phyloP scores from a whole-genome alignment of 2,797 vertebrate species.

The Aratinga solstitialis region DNA sequence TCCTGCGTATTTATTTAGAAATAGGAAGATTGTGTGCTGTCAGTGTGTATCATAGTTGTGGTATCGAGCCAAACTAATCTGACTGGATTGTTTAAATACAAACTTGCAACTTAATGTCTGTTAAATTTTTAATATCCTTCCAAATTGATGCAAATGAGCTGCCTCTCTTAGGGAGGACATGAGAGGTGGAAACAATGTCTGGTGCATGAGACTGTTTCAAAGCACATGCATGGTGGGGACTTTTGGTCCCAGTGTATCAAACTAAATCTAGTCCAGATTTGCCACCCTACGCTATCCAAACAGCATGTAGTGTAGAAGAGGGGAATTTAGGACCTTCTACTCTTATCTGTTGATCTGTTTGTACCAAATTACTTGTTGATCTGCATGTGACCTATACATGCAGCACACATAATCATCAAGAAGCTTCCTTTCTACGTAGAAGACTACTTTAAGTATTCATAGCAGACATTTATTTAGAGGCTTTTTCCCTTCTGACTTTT shows the following conservation, averaged over 20 bases:
- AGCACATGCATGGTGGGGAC: not conserved
- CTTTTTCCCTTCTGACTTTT: not conserved
- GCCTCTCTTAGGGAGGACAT: not conserved
- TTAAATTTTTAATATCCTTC: not conserved
- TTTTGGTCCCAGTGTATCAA: not conserved
- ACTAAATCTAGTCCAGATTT: not conserved
- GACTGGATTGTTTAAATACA: not conserved
- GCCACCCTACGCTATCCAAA: too few relatives aligned
- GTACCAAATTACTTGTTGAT: not conserved
- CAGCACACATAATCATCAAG: not conserved
- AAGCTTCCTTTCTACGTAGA: not conserved
- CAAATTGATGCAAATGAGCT: not conserved
- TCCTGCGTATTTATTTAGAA: not conserved
- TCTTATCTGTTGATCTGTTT: not conserved
- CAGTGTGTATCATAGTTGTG: not conserved
- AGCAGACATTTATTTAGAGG: not conserved
- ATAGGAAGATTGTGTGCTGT: not conserved
- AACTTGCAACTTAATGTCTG: not conserved
- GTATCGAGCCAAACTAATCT: not conserved
- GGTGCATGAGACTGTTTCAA: not conserved
- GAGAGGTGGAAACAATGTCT: not conserved
- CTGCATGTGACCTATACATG: not conserved
- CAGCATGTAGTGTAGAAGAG: not conserved
- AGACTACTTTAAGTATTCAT: not conserved
- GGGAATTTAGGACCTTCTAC: not conserved